A percentile compares a stretch with the other conserved stretches of the same genome.
Conservation (phyloP, 2,888 invertebrate species). For the Eutolmus rufibarbis region DNA sequence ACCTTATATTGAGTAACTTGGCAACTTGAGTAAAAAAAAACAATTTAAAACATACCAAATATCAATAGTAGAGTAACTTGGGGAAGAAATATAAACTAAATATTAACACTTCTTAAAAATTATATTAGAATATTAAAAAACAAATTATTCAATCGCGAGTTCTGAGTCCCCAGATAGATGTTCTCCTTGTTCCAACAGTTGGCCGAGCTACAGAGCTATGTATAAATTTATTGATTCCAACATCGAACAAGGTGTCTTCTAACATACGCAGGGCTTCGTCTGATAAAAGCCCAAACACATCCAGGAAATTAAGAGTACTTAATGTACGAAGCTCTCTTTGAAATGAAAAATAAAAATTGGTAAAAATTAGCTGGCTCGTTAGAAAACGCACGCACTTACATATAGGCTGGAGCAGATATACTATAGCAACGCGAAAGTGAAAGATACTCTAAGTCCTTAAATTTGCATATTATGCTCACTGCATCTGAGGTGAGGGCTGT, state of each 20-base stretch:
- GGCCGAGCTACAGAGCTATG: conserved; percentile 89
- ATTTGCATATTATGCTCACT: conserved; percentile 67
- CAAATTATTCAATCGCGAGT: conserved; percentile 73
- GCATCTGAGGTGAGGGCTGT: conserved; percentile 71
- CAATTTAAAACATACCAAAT: background rate
- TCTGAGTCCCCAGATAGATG: conserved; percentile 88
- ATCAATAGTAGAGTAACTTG: background rate
- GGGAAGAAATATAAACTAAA: background rate
- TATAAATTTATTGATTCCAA: conserved; percentile 76
- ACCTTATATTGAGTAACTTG: background rate
- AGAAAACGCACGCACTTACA: conserved; percentile 66
- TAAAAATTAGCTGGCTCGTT: background rate
- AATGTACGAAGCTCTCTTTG: conserved; percentile 69
- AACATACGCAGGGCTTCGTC: conserved; percentile 65
- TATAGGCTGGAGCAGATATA: conserved; percentile 73
- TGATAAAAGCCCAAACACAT: conserved; percentile 82
- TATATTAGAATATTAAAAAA: background rate
- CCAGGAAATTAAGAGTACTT: conserved; percentile 74
- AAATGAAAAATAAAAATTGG: conserved; percentile 34
- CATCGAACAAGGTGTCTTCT: conserved; percentile 66
- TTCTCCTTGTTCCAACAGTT: conserved; percentile 84
- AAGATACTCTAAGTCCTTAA: conserved; percentile 75
- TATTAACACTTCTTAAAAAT: background rate
- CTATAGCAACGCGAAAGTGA: conserved; percentile 84
- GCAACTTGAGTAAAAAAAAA: background rate